Conservation (phyloP, 2,113 vertebrate genomes). For the Falcunculus frontatus region DNA sequence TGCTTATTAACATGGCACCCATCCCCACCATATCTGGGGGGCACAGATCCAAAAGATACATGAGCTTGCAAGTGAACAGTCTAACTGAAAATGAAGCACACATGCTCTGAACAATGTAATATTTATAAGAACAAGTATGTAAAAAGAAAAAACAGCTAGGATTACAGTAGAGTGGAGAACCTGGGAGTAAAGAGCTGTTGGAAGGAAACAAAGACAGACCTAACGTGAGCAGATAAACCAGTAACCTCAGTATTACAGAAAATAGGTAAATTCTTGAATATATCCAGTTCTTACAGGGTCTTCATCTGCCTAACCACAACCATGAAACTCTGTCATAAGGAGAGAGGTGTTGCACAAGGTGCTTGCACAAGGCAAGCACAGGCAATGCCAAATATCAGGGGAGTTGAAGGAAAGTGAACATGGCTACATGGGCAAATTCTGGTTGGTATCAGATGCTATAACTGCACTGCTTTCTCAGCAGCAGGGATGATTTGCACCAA, state of each 20-base stretch:
- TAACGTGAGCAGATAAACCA: not conserved
- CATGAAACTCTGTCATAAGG: not conserved
- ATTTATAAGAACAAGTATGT: not conserved
- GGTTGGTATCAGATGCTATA: no score
- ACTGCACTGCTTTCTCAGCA: rapidly evolving
- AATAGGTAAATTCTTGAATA: not conserved
- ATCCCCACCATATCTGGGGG: not conserved
- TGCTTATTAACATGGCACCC: not conserved
- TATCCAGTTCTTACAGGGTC: not conserved
- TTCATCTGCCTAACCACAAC: not conserved
- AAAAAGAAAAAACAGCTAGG: not conserved
- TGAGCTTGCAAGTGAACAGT: not conserved
- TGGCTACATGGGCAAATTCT: not conserved
- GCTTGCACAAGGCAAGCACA: not conserved
- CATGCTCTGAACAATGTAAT: not conserved
- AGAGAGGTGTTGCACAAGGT: not conserved
- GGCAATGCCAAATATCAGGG: not conserved
- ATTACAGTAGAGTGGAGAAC: not conserved
- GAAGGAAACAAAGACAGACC: not conserved
- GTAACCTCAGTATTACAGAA: not conserved
- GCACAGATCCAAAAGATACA: not conserved
- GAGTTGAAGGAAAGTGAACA: not conserved
- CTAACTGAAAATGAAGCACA: not conserved
- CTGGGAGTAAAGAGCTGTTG: not conserved
- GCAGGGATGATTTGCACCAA: not conserved